A percentile compares a stretch with the other conserved stretches of the same genome.
Conservation (phyloP, 2,797 vertebrate species). For the Peromyscus eremicus region DNA sequence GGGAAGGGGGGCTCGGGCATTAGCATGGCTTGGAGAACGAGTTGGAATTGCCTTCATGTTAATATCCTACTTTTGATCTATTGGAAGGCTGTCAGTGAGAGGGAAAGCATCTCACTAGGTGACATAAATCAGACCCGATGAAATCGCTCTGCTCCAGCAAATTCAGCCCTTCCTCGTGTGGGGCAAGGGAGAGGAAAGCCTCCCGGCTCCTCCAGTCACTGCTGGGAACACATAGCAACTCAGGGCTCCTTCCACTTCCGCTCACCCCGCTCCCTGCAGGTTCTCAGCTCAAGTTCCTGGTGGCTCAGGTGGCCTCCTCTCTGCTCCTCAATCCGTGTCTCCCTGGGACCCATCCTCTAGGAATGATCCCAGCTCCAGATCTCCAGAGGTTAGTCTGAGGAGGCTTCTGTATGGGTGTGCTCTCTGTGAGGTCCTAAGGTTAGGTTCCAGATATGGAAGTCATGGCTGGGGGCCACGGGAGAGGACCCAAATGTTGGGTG, state of each 20-base stretch:
- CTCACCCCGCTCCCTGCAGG: background rate
- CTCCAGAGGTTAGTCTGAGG: background rate
- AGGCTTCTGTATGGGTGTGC: background rate
- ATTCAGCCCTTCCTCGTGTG: background rate
- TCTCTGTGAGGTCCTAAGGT: background rate
- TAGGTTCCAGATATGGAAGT: slow-evolving; percentile 10
- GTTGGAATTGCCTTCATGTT: slow-evolving; percentile 79
- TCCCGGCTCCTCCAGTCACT: background rate
- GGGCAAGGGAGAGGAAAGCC: background rate
- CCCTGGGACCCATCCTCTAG: background rate
- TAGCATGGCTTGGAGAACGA: slow-evolving; percentile 83
- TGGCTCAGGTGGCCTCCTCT: background rate
- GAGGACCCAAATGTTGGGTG: background rate
- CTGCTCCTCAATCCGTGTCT: background rate
- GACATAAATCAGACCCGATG: slow-evolving; percentile 83
- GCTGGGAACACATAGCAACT: background rate
- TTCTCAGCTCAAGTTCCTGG: background rate
- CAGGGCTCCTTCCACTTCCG: background rate
- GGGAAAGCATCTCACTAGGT: slow-evolving; percentile 81
- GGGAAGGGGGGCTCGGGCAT: slow-evolving; percentile 78
- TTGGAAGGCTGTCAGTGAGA: slow-evolving; percentile 83
- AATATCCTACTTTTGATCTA: slow-evolving; percentile 86
- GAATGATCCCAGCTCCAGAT: background rate
- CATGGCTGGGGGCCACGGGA: background rate
- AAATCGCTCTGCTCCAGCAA: slow-evolving; percentile 38